Conservation (phyloP, 2,888 invertebrate species). For the Andrena bucephala region DNA sequence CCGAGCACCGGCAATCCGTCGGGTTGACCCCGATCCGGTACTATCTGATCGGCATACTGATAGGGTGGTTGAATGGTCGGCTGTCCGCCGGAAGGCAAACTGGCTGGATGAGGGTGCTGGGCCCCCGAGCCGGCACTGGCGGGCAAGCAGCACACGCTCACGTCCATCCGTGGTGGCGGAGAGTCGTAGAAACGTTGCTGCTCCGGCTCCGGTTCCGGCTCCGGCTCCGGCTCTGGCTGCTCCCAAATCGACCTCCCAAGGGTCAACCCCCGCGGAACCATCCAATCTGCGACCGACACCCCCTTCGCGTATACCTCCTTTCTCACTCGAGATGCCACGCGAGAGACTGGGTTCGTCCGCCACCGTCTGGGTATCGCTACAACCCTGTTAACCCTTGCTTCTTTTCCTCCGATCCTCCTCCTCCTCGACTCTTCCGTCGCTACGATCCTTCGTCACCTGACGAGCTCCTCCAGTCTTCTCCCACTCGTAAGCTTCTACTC, state of each 20-base stretch:
- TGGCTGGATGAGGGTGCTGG: conserved; percentile 80
- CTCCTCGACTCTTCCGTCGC: background rate
- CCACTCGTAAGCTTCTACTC: too few relatives aligned
- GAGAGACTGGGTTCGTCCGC: background rate
- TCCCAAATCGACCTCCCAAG: conserved; percentile 80
- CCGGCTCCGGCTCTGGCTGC: conserved; percentile 75
- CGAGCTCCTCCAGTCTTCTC: too few relatives aligned
- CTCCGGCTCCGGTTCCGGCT: conserved; percentile 71
- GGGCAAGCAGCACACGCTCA: conserved; percentile 84
- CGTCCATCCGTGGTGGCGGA: conserved; percentile 84
- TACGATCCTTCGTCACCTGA: too few relatives aligned
- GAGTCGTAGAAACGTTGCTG: conserved; percentile 83
- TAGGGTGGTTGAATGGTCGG: conserved; percentile 77
- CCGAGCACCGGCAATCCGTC: conserved; percentile 79
- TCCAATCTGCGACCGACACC: conserved; percentile 76
- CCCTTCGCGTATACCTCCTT: conserved; percentile 20
- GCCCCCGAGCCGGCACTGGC: conserved; percentile 82
- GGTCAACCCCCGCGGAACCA: conserved; percentile 82
- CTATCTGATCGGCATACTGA: conserved; percentile 84
- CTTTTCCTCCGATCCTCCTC: background rate
- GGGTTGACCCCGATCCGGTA: conserved; percentile 82
- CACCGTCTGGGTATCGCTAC: background rate
- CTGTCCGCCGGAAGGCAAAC: conserved; percentile 77
- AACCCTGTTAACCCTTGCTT: background rate
- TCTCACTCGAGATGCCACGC: conserved; percentile 1